Conservation (phyloP, 1,140 invertebrate genomes). For the Drosophila nikananu region DNA sequence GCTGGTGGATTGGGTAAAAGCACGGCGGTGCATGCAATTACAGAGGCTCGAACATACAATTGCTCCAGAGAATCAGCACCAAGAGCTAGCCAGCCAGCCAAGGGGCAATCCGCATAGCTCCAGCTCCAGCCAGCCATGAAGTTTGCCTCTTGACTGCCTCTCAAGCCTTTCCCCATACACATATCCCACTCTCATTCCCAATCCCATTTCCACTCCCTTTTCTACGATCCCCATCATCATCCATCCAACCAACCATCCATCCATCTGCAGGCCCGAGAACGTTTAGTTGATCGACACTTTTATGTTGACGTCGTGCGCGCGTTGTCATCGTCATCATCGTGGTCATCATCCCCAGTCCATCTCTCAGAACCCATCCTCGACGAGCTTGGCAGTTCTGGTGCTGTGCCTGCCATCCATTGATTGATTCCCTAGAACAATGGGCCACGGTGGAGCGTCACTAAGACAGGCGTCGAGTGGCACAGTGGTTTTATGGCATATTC, state of each 20-base stretch:
- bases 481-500: slow-evolving; percentile 12
- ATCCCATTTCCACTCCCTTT: slow-evolving; percentile 18
- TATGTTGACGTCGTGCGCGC: slow-evolving; percentile 83
- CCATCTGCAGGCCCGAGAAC: slow-evolving; percentile 56
- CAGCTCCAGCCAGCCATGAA: slow-evolving; percentile 71
- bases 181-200: slow-evolving; percentile 2
- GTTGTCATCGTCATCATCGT: slow-evolving; percentile 76
- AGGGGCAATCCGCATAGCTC: slow-evolving; percentile 23
- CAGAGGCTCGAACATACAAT: slow-evolving; percentile 73
- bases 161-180: slow-evolving; percentile 25
- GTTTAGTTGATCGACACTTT: slow-evolving; percentile 83
- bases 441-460: slow-evolving; percentile 37
- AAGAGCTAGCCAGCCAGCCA: slow-evolving; percentile 22
- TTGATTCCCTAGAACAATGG: slow-evolving; percentile 82
- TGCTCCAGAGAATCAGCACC: slow-evolving; percentile 70
- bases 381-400: slow-evolving; percentile 73
- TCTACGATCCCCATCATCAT: slow-evolving; percentile 29
- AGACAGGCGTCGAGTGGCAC: slow-evolving; percentile 28
- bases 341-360: slow-evolving; percentile 25
- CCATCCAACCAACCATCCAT: neutral
- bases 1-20: slow-evolving; percentile 19
- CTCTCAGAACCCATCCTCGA: neutral
- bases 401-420: slow-evolving; percentile 76
- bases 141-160: slow-evolving; percentile 74
- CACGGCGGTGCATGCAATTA: slow-evolving; percentile 79